Evolutionary conservation across 2,888 invertebrate genomes (phyloP).

Genomic region (Helleia helle): DNA sequence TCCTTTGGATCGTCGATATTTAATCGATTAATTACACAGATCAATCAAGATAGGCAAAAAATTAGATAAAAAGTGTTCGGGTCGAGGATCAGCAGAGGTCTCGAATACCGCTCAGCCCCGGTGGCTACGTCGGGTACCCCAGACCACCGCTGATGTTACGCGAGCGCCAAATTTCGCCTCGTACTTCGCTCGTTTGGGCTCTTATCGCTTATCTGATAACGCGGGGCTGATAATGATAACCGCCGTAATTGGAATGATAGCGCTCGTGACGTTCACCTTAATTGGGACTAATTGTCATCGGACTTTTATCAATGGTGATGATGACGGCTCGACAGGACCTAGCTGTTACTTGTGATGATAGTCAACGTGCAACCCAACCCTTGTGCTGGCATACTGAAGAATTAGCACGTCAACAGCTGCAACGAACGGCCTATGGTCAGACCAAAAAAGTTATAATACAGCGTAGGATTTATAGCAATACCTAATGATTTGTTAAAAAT

Average conservation of each 20-base stretch:
- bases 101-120: conserved; percentile 68
- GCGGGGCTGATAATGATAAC: conserved; percentile 22
- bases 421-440: no score
- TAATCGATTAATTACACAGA: conserved; percentile 50
- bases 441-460: no score
- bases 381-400: no score
- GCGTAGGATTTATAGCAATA: no score
- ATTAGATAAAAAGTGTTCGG: conserved; percentile 58
- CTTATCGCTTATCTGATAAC: conserved; percentile 55
- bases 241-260: conserved; percentile 25
- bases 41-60: conserved; percentile 58
- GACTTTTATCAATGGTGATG: no score
- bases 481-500: no score
- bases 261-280: conserved; percentile 15
- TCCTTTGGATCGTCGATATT: not conserved
- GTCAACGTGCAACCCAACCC: no score
- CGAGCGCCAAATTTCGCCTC: conserved; percentile 41
- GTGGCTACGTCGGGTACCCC: conserved; percentile 57
- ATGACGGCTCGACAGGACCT: no score
- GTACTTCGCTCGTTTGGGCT: conserved; percentile 31
- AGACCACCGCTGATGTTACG: conserved; percentile 69
- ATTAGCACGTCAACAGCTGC: no score
- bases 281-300: no score
- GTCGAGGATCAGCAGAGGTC: conserved; percentile 73
- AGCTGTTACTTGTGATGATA: no score